These are phyloP conservation scores for Chaetops frenatus DNA, from an alignment of 2,113 vertebrate genomes.

Conservation along the genomic window DNA sequence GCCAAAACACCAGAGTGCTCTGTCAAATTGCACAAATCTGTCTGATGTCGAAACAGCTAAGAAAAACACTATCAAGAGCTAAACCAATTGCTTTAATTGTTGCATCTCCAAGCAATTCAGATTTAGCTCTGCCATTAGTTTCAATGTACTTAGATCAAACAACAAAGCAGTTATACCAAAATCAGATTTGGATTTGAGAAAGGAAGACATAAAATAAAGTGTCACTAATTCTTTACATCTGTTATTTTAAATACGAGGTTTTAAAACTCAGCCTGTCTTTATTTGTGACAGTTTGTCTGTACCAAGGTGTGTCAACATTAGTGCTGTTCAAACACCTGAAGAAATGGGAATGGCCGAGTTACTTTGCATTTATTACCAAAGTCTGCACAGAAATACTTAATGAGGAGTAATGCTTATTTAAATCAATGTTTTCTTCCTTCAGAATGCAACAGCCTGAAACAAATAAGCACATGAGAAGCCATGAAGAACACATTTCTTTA, in stretches of 20 bases:
- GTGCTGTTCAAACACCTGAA: neutral
- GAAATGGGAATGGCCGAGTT: neutral
- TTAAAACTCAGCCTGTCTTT: neutral
- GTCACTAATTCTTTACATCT: neutral
- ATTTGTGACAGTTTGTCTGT: neutral
- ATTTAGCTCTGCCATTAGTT: neutral
- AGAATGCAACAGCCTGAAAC: neutral
- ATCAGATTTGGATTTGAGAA: neutral
- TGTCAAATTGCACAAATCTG: neutral
- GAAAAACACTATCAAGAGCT: neutral
- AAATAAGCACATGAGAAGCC: neutral
- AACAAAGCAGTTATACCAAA: neutral
- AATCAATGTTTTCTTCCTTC: neutral
- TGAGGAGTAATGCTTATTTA: neutral
- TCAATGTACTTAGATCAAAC: neutral
- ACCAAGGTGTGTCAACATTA: neutral
- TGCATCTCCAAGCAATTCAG: conserved; percentile 4
- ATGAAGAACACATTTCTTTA: neutral
- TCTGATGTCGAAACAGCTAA: neutral
- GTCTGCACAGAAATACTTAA: neutral
- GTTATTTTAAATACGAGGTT: neutral
- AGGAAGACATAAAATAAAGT: neutral
- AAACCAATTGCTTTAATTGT: conserved; percentile 31
- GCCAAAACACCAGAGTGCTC: neutral
- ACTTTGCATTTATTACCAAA: neutral